These are phyloP conservation scores for Poicephalus meyeri DNA, from an alignment of 2,113 vertebrate genomes.

Conservation along the genomic window DNA sequence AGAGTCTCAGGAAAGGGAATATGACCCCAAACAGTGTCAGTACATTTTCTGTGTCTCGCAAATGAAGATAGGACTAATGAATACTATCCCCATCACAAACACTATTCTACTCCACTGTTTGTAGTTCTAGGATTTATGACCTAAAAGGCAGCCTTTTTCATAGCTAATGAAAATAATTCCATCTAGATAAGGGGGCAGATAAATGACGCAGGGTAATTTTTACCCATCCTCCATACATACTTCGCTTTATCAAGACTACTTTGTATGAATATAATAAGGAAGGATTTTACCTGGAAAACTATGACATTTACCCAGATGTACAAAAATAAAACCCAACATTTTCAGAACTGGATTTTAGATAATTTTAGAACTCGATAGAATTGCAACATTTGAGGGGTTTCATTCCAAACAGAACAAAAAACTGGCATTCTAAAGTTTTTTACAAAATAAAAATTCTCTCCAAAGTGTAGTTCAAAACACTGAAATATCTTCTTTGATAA, in stretches of 20 bases:
- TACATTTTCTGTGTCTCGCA: background rate
- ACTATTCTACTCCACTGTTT: background rate
- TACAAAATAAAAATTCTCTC: background rate
- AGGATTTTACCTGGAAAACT: background rate
- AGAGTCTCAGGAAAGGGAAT: background rate
- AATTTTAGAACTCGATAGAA: background rate
- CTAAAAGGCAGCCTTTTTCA: background rate
- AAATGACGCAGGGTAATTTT: background rate
- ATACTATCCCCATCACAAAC: background rate
- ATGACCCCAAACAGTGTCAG: background rate
- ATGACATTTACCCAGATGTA: background rate
- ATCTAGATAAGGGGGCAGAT: background rate
- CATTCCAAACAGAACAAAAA: background rate
- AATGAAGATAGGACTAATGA: background rate
- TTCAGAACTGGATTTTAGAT: background rate
- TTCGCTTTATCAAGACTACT: background rate
- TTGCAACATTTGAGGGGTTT: background rate
- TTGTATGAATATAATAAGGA: background rate
- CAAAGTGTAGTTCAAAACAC: background rate
- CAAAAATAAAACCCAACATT: fast-evolving
- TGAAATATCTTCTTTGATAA: background rate
- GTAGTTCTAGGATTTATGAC: background rate
- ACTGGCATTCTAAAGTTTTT: background rate
- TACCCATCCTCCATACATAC: background rate
- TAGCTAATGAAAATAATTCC: background rate